A percentile compares a stretch with the other conserved stretches of the same genome.
Evolutionary conservation across 2,113 vertebrate genomes (phyloP).

Genomic region (Gymnogyps californianus): DNA sequence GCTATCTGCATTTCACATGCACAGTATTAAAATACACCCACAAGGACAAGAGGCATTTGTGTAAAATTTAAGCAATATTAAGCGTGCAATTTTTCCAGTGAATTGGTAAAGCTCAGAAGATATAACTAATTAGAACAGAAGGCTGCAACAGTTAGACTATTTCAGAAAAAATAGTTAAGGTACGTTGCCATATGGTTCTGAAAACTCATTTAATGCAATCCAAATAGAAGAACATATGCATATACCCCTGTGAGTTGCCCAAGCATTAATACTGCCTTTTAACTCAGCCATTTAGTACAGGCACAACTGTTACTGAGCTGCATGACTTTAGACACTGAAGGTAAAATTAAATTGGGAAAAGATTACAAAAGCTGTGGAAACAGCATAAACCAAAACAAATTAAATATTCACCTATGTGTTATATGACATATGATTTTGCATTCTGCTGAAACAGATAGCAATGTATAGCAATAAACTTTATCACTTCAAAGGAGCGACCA

Average conservation of each 20-base stretch:
- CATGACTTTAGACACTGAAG: not conserved
- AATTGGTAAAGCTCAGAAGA: slow-evolving; percentile 48
- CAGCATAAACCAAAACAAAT: not conserved
- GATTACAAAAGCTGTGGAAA: slow-evolving; percentile 3
- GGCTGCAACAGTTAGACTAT: slow-evolving; percentile 50
- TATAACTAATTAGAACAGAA: slow-evolving; percentile 64
- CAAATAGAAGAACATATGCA: slow-evolving; percentile 54
- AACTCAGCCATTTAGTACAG: slow-evolving; percentile 43
- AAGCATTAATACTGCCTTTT: slow-evolving; percentile 56
- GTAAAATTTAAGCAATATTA: slow-evolving; percentile 58
- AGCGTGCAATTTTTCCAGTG: slow-evolving; percentile 5
- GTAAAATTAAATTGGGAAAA: slow-evolving; percentile 8
- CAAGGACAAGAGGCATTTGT: slow-evolving; percentile 39
- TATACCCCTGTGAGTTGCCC: slow-evolving; percentile 33
- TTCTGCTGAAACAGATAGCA: not conserved
- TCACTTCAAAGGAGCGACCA: not conserved
- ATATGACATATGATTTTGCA: not conserved
- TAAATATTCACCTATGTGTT: not conserved
- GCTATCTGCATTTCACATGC: not conserved
- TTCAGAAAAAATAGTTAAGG: slow-evolving; percentile 57
- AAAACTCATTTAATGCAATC: slow-evolving; percentile 57
- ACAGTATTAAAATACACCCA: slow-evolving; percentile 10
- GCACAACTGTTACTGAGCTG: slow-evolving; percentile 40
- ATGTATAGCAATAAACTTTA: not conserved
- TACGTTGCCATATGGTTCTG: slow-evolving; percentile 49